Conservation (phyloP, 2,797 vertebrate species). For the Chloroceryle inda region DNA sequence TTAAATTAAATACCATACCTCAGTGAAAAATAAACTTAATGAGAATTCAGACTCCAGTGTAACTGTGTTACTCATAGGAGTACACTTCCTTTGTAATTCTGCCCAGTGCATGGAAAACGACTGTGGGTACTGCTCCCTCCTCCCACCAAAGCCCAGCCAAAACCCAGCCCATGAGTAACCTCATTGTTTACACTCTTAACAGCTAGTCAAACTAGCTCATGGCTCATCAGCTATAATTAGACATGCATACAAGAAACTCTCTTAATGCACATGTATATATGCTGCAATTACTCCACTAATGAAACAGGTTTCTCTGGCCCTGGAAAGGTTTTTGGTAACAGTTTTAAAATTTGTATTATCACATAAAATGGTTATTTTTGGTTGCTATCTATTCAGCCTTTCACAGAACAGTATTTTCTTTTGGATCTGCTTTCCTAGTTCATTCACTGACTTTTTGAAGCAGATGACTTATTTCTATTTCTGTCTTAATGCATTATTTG, state of each 20-base stretch:
- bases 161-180: background rate
- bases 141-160: background rate
- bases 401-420: background rate
- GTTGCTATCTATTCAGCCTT: background rate
- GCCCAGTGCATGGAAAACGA: rapidly evolving
- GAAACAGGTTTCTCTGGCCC: background rate
- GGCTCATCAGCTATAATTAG: background rate
- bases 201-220: background rate
- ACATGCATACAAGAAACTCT: rapidly evolving
- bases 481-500: background rate
- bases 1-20: background rate
- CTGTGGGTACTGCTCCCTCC: background rate
- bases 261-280: background rate
- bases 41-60: background rate
- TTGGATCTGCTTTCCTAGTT: background rate
- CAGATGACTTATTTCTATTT: background rate
- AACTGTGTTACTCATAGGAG: rapidly evolving
- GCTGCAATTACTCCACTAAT: background rate
- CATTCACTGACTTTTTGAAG: background rate
- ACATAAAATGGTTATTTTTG: background rate
- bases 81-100: background rate
- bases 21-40: background rate
- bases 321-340: background rate
- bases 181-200: background rate
- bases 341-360: background rate